Base-by-base conservation (phyloP, 2,888 invertebrate species). In the Pseudococcus viburni region DNA sequence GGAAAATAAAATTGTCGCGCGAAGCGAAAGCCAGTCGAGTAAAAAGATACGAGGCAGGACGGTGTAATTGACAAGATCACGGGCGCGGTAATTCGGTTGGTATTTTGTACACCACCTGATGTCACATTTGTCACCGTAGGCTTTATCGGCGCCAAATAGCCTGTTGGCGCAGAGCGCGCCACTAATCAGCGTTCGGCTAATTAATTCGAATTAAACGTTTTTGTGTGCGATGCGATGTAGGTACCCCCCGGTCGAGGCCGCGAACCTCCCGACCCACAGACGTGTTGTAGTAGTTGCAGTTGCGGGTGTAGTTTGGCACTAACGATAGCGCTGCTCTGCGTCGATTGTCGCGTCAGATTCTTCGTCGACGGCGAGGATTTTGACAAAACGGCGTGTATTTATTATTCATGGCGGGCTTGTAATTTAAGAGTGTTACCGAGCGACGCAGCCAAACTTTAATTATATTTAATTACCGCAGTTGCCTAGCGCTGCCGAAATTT, bases 331-430 rank as follows among this genome's bases (percentile, higher is more conserved):
- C 68, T 11, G 12, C 26, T 19, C 68, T 33, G 59, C 19, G 26
- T 33, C 26, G 26, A 33, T 33, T 33, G 26, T 33, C 26, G 26
- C 26, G 26, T 59, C 59, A 59, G 59, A 59, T 59, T 59, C 59
- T 19, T 59, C 59, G 19, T 19, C 59, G 59, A 59, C 68, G 26
- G 12, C 68, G 68, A 26, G 15, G 68, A 15, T 22, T 42, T 80
- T 80, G 80, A 46, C 80, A 80, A 80, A 80, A 80, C 80, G 80
- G n/a, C 80, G 80, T 33, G 68, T 80, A 80, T 80, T 80, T 80
- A 80, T 80, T 80, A 80, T 80, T 42, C 80, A 80, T 46, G 80
- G 42, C 80, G 80, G 46, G 46, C 42, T 80, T 80, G 80, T 80
- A 80, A 80, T 80, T 80, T n/a, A 42, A 80, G 80, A 80, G 80